Base-by-base conservation (phyloP, 2,888 invertebrate genomes). In the Oscheius sp. region DNA sequence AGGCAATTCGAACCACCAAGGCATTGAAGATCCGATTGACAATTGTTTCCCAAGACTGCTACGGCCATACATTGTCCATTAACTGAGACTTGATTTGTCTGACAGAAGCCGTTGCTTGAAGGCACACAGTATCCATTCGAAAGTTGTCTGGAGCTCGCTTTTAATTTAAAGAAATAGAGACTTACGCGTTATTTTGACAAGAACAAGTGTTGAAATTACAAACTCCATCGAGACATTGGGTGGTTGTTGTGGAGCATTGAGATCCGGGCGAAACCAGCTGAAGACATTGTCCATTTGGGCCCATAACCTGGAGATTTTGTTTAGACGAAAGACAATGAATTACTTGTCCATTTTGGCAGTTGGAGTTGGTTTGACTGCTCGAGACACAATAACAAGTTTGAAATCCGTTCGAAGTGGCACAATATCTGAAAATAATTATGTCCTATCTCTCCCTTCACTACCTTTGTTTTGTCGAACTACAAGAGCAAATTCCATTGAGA, bases 81-180 rank as follows among this genome's bases (percentile, higher is more conserved):
- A 10, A 64, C 25, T 50, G 50, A 33, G 34, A 64, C 23, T n/a
- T 48, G 46, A 8, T 25, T 64, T 20, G 17, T 4, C 3, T 15
- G n/a, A 31, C 64, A 64, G 29, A 27, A 42, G 17, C 45, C 61
- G 8, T n/a, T 61, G n/a, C 45, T 61, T 45, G 58, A 65, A n/a
- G 78, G 65, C 6, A 75, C 68, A 52, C 75, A 75, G 53, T 75
- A 78, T 5, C 75, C 75, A 37, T 75, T 72, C 12, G 75, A 67
- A 3, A 70, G 33, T 48, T 70, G 67, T 31, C 76, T 76, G 66
- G 17, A 74, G 69, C 12, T 12, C 4, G 12, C 23, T 20, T 4
- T 25, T 3, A 15, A 3, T 20, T 3, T 23, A 25, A 48, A 48
- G 25, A 25, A 48, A 12, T 2, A 48, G 20, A 25, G 20, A 48